phyloP scores from a whole-genome alignment of 2,113 vertebrate genomes.

The Strix aluco region DNA sequence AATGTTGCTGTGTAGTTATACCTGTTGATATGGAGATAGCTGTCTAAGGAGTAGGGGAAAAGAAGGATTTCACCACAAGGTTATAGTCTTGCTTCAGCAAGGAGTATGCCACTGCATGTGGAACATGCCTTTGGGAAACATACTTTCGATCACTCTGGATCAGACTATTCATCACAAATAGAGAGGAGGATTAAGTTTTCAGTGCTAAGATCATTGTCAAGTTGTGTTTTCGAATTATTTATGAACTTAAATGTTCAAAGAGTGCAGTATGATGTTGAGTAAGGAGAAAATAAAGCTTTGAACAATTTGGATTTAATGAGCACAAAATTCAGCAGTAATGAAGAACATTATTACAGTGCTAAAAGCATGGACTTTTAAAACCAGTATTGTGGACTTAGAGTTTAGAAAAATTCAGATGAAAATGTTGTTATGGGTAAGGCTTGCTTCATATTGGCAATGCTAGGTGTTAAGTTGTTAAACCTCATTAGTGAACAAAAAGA shows the following conservation, averaged over 20 bases:
- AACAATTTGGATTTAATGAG: not conserved
- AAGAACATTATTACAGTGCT: not conserved
- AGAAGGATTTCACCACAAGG: not conserved
- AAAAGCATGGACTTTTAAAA: not conserved
- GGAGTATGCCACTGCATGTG: not conserved
- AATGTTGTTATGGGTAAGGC: not conserved
- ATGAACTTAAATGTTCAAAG: not conserved
- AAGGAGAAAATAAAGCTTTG: not conserved
- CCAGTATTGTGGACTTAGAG: not conserved
- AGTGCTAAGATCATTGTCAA: not conserved
- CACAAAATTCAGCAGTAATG: not conserved
- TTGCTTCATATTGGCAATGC: not conserved
- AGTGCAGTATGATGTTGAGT: not conserved
- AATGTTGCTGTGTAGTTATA: not conserved
- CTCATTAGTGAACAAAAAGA: not conserved
- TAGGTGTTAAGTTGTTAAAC: not conserved
- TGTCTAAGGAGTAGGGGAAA: not conserved
- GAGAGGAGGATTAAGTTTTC: not conserved
- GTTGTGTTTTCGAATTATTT: not conserved
- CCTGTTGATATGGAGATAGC: not conserved
- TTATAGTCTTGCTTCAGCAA: slow-evolving; percentile 25
- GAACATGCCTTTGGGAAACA: not conserved
- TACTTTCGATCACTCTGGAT: not conserved
- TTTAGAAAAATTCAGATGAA: not conserved
- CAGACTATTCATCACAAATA: not conserved